Evolutionary conservation across 2,797 vertebrate genomes (phyloP).

Genomic region (Eleutherodactylus coqui): DNA sequence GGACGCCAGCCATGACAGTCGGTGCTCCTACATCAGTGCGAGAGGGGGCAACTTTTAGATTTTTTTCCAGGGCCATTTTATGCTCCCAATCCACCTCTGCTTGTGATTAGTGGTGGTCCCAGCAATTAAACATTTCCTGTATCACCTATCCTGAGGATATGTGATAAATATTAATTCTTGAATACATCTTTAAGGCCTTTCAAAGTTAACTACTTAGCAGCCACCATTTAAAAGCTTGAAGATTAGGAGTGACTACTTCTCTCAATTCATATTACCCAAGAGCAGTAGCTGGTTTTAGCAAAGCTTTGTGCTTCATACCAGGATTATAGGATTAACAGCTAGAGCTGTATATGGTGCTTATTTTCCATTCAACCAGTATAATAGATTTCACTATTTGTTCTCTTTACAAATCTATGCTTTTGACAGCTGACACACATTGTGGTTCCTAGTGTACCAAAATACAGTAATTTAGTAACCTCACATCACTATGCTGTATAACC

Average conservation of each 20-base stretch:
- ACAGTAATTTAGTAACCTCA: constrained; percentile 15
- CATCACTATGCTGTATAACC: constrained; percentile 9
- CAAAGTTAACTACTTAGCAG: background rate
- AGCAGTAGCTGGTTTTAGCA: background rate
- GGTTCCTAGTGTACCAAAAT: constrained; percentile 36
- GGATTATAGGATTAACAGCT: background rate
- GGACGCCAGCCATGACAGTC: no score
- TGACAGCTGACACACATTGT: constrained; percentile 26
- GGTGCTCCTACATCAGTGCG: no score
- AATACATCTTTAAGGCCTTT: no score
- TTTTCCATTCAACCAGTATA: constrained; percentile 33
- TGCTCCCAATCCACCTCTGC: no score
- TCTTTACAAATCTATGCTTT: background rate
- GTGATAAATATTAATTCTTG: no score
- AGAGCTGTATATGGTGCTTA: background rate
- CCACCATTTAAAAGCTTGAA: background rate
- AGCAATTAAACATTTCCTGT: no score
- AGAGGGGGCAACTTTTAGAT: no score
- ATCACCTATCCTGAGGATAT: no score
- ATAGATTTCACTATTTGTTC: constrained; percentile 23
- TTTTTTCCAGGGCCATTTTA: no score
- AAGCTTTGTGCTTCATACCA: background rate
- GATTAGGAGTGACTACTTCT: background rate
- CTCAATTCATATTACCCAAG: background rate
- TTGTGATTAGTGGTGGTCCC: no score